These are phyloP conservation scores for Macrophya alboannulata DNA, from an alignment of 2,888 invertebrate species.

Conservation along the genomic window DNA sequence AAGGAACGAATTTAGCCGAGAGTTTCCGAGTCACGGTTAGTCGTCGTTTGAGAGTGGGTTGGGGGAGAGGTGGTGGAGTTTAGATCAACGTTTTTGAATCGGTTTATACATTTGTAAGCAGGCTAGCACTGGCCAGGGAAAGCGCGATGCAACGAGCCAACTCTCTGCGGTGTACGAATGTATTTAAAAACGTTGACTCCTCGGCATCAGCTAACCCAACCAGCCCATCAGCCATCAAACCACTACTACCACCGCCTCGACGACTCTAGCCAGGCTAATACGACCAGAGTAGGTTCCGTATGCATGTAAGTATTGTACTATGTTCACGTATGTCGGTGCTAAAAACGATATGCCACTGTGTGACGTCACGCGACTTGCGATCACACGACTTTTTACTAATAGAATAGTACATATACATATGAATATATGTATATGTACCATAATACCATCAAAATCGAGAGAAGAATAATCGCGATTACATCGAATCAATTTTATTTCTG, in stretches of 20 bases:
- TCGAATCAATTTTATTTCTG: neutral
- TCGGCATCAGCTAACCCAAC: conserved; percentile 57
- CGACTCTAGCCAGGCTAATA: neutral
- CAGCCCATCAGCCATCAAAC: conserved; percentile 44
- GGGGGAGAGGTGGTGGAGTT: neutral
- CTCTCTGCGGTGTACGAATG: conserved; percentile 59
- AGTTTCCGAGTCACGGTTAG: neutral
- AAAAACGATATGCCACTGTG: conserved; percentile 75
- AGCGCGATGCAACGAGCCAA: conserved; percentile 67
- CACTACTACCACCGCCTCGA: neutral
- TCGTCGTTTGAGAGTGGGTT: too few relatives aligned
- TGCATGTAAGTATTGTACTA: neutral
- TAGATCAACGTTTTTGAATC: neutral
- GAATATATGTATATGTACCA: neutral
- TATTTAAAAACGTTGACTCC: conserved; percentile 61
- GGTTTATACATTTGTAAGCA: neutral
- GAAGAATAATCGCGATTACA: neutral
- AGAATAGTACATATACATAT: neutral
- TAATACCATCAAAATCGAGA: too few relatives aligned
- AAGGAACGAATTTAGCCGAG: conserved; percentile 68
- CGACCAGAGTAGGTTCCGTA: neutral
- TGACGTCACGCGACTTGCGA: conserved; percentile 42
- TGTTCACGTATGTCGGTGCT: conserved; percentile 67
- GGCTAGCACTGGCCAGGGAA: conserved; percentile 66
- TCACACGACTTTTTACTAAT: neutral